phyloP scores from a whole-genome alignment of 2,888 invertebrate species.

The Epinotia brunnichana region DNA sequence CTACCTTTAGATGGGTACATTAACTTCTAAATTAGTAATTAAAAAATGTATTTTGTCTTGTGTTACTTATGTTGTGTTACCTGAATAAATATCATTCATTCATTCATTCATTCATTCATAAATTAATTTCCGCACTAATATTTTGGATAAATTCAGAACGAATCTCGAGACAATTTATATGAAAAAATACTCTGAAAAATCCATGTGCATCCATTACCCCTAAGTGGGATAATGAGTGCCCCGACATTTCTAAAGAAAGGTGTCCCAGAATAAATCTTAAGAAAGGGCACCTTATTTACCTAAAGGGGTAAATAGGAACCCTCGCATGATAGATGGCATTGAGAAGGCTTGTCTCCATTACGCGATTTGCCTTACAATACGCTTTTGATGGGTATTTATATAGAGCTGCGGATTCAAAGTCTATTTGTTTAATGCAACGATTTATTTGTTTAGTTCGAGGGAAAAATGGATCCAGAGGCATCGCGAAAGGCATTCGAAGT shows the following conservation, averaged over 20 bases:
- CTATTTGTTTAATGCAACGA: not conserved
- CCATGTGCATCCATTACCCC: not conserved
- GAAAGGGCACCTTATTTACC: slow-evolving; percentile 33
- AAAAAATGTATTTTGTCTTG: no score
- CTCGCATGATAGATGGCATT: slow-evolving; percentile 49
- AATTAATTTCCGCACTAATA: no score
- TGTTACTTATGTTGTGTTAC: no score
- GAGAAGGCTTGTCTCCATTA: slow-evolving; percentile 45
- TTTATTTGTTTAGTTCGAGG: no score
- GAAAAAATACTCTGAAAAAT: not conserved
- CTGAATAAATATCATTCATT: no score
- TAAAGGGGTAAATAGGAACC: slow-evolving; percentile 26
- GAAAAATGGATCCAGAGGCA: no score
- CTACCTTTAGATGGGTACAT: no score
- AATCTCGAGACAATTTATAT: no score
- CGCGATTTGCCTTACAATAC: slow-evolving; percentile 50
- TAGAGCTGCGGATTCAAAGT: slow-evolving; percentile 46
- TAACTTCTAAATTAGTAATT: no score
- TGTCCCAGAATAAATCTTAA: slow-evolving; percentile 8
- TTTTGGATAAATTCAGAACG: no score
- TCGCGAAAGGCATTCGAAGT: no score
- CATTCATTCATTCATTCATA: no score
- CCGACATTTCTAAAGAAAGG: slow-evolving; percentile 12
- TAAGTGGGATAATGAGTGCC: not conserved
- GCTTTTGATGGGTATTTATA: slow-evolving; percentile 46